A percentile compares a stretch with the other conserved stretches of the same genome.
Conservation (phyloP, 2,888 invertebrate genomes). For the Megastigmus dorsalis region DNA sequence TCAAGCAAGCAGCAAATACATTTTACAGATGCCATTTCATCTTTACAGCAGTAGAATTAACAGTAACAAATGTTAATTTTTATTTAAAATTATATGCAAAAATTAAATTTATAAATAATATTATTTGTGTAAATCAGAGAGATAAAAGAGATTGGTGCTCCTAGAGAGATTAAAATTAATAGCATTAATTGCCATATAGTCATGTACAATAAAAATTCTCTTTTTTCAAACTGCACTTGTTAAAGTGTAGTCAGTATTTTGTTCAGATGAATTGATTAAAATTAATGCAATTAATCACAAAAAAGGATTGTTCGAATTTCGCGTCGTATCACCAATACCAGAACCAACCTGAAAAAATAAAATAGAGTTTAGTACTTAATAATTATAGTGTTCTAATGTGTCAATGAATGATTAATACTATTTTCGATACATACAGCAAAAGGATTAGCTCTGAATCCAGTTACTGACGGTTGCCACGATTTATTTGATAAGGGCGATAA, state of each 20-base stretch:
- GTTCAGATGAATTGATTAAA: conserved; percentile 65
- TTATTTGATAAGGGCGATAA: conserved; percentile 69
- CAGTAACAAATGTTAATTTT: conserved; percentile 73
- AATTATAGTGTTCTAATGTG: background rate
- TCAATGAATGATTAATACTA: background rate
- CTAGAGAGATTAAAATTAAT: conserved; percentile 66
- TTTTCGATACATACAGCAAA: conserved; percentile 73
- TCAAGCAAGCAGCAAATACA: conserved; percentile 50
- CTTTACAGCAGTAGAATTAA: conserved; percentile 50
- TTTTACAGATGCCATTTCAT: conserved; percentile 37
- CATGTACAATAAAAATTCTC: conserved; percentile 68
- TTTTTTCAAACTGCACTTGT: conserved; percentile 68
- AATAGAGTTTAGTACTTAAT: background rate
- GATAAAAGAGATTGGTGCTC: conserved; percentile 66
- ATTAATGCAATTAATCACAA: conserved; percentile 74
- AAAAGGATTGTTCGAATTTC: conserved; percentile 79
- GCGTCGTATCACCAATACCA: conserved; percentile 68
- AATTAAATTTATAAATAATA: conserved; percentile 73
- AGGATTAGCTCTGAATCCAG: conserved; percentile 73
- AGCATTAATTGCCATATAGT: conserved; percentile 70
- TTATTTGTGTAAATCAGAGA: conserved; percentile 67
- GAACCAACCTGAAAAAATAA: conserved; percentile 67
- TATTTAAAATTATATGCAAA: conserved; percentile 67
- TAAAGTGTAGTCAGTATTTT: conserved; percentile 66
- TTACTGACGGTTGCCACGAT: conserved; percentile 71